A percentile compares a stretch with the other conserved stretches of the same genome.
Conservation (phyloP, 2,113 vertebrate species). For the Sigmodon hispidus region DNA sequence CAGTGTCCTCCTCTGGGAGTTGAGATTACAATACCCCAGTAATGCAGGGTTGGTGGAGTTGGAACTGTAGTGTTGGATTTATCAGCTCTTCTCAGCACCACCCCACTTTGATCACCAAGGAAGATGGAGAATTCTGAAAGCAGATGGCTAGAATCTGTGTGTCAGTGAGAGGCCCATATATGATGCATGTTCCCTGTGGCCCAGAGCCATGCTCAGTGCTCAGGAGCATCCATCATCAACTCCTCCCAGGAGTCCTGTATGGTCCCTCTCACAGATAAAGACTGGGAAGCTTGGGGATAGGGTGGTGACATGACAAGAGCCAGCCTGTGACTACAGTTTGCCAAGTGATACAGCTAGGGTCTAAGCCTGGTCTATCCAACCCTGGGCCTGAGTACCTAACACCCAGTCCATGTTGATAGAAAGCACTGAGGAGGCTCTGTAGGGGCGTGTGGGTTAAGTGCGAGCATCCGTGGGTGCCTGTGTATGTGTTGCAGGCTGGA, state of each 20-base stretch:
- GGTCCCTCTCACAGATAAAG: not conserved
- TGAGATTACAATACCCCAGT: accelerated
- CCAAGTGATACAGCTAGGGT: not conserved
- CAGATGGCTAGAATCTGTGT: not conserved
- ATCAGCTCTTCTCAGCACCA: not conserved
- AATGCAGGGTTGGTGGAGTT: not conserved
- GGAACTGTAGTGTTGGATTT: not conserved
- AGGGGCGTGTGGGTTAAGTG: not conserved
- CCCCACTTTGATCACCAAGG: not conserved
- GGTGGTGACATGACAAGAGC: too few species aligned
- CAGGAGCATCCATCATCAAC: accelerated
- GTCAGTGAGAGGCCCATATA: accelerated
- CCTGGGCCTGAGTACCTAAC: not conserved
- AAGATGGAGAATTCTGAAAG: not conserved
- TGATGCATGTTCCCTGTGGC: accelerated
- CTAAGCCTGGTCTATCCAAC: not conserved
- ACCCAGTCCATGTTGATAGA: accelerated
- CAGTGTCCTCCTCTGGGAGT: not conserved
- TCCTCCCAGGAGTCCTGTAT: not conserved
- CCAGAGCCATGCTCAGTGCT: not conserved
- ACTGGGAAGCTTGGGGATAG: not conserved
- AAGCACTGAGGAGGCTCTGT: not conserved
- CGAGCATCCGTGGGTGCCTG: not conserved
- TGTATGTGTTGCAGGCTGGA: not conserved
- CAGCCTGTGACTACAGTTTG: not conserved